Evolutionary conservation across 2,113 vertebrate genomes (phyloP).

Genomic region (Rutilus rutilus): DNA sequence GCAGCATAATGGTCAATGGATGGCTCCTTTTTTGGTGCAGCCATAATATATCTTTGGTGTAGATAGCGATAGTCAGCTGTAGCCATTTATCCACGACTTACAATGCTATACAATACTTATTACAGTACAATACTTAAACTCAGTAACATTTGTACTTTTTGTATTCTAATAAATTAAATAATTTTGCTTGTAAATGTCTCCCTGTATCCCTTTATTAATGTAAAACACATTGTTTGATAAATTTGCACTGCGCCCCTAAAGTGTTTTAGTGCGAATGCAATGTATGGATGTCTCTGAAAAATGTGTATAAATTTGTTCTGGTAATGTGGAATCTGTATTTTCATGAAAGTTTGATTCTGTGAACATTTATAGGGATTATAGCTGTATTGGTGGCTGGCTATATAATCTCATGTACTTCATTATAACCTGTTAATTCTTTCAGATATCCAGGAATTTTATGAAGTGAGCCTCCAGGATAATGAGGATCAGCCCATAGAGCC

Average conservation of each 20-base stretch:
- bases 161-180: too few species aligned
- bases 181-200: too few species aligned
- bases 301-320: too few species aligned
- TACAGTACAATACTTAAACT: not conserved
- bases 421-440: constrained; percentile 15
- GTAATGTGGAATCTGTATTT: not conserved
- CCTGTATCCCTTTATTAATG: too few species aligned
- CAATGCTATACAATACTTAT: too few species aligned
- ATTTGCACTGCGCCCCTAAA: too few species aligned
- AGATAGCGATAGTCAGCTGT: not conserved
- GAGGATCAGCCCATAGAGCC: constrained; percentile 77
- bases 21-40: not conserved
- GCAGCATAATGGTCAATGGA: not conserved
- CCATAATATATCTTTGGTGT: not conserved
- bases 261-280: too few species aligned
- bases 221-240: too few species aligned
- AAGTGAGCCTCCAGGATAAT: constrained; percentile 86
- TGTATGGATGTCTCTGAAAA: too few species aligned
- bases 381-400: not conserved
- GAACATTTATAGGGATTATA: not conserved
- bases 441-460: constrained; percentile 93
- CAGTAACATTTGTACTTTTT: too few species aligned
- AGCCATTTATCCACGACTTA: not conserved
- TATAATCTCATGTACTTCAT: not conserved
- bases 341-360: not conserved